phyloP scores from a whole-genome alignment of 2,113 vertebrate species.

The Oreocharis arfaki region DNA sequence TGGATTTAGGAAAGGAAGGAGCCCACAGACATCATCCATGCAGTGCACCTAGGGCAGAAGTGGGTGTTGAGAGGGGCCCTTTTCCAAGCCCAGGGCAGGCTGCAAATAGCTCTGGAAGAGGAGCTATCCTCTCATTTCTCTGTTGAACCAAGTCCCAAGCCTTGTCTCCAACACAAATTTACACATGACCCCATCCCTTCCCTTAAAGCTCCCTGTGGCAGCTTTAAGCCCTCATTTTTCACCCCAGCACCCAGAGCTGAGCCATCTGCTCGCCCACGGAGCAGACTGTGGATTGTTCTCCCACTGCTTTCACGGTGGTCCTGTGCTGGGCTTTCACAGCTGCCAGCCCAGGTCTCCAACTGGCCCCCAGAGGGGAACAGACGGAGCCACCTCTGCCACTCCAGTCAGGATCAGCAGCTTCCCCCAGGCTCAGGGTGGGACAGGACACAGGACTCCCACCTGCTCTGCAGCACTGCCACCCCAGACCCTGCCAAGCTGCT shows the following conservation, averaged over 20 bases:
- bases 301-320: neutral
- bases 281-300: neutral
- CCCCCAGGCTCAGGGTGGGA: neutral
- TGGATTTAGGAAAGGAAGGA: slow-evolving; percentile 95
- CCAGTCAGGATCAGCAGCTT: neutral
- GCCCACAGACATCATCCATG: slow-evolving; percentile 97
- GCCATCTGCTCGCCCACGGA: rapidly evolving
- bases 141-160: neutral
- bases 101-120: neutral
- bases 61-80: neutral
- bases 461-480: neutral
- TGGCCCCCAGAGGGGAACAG: neutral
- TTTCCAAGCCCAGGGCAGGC: neutral
- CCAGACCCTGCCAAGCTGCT: neutral
- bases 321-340: neutral
- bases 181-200: rapidly evolving
- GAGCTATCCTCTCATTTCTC: neutral
- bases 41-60: slow-evolving; percentile 86
- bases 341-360: neutral
- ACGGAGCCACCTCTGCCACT: neutral
- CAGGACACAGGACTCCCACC: neutral
- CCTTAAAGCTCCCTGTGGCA: too few species aligned
- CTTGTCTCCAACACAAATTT: neutral
- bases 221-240: neutral
- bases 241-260: neutral